Conservation (phyloP, 2,113 vertebrate genomes). For the Otus sunia region DNA sequence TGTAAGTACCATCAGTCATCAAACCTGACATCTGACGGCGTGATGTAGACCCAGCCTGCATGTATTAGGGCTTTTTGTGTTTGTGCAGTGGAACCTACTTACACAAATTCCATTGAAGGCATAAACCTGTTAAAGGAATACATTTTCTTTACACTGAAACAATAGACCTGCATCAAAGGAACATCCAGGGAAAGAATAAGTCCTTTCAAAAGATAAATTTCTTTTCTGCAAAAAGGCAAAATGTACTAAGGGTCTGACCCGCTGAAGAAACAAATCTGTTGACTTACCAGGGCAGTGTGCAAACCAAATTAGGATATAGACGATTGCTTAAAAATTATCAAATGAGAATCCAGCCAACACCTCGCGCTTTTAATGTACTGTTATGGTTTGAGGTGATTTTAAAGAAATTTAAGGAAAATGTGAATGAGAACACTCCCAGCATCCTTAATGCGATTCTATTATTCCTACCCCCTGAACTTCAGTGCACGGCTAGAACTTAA, state of each 20-base stretch:
- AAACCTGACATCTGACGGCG: slow-evolving; percentile 74
- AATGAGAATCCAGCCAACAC: not conserved
- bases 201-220: slow-evolving; percentile 56
- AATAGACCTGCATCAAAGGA: slow-evolving; percentile 70
- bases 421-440: not conserved
- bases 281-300: not conserved
- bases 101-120: slow-evolving; percentile 75
- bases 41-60: slow-evolving; percentile 73
- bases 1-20: slow-evolving; percentile 81
- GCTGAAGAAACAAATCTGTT: not conserved
- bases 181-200: slow-evolving; percentile 65
- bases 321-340: not conserved
- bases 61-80: slow-evolving; percentile 80
- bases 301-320: slow-evolving; percentile 8
- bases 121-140: slow-evolving; percentile 76
- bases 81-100: slow-evolving; percentile 77
- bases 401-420: not conserved
- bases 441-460: not conserved
- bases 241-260: slow-evolving; percentile 6
- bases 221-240: slow-evolving; percentile 20
- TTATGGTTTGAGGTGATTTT: not conserved
- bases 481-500: not conserved
- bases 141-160: slow-evolving; percentile 74
- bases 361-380: not conserved
- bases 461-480: not conserved